A percentile compares a stretch with the other conserved stretches of the same genome.
Evolutionary conservation across 2,888 invertebrate genomes (phyloP).

Genomic region (Dorcus parallelipipedus): DNA sequence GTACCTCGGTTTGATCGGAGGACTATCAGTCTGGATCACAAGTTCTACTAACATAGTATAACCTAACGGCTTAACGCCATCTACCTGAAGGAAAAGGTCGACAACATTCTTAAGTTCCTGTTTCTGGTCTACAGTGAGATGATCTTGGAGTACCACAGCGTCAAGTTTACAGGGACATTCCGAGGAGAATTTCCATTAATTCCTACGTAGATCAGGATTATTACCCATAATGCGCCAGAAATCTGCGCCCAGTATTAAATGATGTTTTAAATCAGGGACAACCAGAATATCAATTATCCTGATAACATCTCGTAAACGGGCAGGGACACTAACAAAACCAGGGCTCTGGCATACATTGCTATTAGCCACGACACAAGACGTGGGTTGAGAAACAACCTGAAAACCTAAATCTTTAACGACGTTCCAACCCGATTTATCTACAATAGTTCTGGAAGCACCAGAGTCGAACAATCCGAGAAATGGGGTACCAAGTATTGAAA

Average conservation of each 20-base stretch:
- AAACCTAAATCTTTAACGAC: not conserved
- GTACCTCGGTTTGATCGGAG: slow-evolving; percentile 24
- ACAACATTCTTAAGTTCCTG: not conserved
- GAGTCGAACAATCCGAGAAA: too few relatives aligned
- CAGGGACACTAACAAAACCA: not conserved
- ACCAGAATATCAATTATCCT: not conserved
- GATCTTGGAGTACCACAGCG: not conserved
- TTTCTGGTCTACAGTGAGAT: not conserved
- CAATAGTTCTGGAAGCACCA: too few relatives aligned
- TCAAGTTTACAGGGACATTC: not conserved
- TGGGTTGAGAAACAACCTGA: not conserved
- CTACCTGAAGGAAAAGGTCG: not conserved
- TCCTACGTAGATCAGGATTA: slow-evolving; percentile 4
- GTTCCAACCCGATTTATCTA: too few relatives aligned
- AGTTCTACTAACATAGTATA: slow-evolving; percentile 10
- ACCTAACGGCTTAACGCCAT: not conserved
- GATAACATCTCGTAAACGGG: not conserved
- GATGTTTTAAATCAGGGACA: not conserved
- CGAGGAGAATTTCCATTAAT: not conserved
- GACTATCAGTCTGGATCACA: not conserved
- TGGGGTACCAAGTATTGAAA: too few relatives aligned
- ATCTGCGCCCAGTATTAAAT: slow-evolving; percentile 7
- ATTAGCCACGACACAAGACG: not conserved
- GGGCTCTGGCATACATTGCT: not conserved
- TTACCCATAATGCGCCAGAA: slow-evolving; percentile 7